A percentile compares a stretch with the other conserved stretches of the same genome.
Conservation (phyloP, 1,140 invertebrate species). For the Zaprionus ornatus region DNA sequence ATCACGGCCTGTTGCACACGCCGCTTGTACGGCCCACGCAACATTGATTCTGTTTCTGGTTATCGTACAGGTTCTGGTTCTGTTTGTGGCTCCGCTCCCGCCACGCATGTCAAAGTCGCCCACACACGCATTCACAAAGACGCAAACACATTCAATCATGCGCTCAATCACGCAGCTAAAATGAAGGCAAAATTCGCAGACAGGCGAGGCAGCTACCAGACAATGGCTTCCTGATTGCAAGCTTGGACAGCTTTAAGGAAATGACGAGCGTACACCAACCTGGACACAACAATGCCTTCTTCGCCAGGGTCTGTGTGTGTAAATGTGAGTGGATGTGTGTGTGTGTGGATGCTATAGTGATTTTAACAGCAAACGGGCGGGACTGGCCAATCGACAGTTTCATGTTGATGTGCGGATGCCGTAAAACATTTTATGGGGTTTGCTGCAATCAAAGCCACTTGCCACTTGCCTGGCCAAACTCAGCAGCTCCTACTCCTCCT, state of each 20-base stretch:
- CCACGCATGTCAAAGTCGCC: neutral
- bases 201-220: conserved; percentile 39
- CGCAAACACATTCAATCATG: conserved; percentile 58
- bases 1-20: conserved; percentile 41
- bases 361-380: conserved; percentile 36
- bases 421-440: conserved; percentile 43
- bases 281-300: neutral
- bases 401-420: conserved; percentile 39
- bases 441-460: conserved; percentile 24
- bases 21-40: conserved; percentile 8
- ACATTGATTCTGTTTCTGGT: neutral
- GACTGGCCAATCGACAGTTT: conserved; percentile 31
- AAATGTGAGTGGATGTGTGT: neutral
- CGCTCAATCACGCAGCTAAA: conserved; percentile 71
- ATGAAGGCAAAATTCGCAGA: conserved; percentile 40
- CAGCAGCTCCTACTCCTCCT: conserved; percentile 2
- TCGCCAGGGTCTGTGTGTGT: neutral
- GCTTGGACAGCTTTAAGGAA: conserved; percentile 69
- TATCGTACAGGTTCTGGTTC: neutral
- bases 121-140: conserved; percentile 18
- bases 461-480: neutral
- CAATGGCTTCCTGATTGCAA: conserved; percentile 74
- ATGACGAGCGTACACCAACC: conserved; percentile 38
- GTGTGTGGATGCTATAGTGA: conserved; percentile 13
- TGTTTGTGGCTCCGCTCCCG: neutral